Conservation (phyloP, 2,113 vertebrate species). For the Ctenomys sociabilis region DNA sequence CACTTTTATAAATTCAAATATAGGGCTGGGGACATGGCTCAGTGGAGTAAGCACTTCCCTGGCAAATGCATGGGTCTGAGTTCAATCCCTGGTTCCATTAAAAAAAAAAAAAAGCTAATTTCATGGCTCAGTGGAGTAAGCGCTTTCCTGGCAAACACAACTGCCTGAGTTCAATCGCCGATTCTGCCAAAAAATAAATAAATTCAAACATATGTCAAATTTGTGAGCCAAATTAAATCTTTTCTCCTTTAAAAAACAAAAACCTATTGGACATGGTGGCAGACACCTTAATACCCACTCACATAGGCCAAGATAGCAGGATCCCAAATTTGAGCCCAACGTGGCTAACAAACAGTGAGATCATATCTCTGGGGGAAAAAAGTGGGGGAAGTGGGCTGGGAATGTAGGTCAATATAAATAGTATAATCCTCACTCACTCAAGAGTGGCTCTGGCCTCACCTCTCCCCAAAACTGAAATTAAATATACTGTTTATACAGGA, state of each 20-base stretch:
- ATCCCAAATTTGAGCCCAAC: neutral
- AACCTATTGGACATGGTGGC: neutral
- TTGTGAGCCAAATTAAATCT: neutral
- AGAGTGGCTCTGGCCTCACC: neutral
- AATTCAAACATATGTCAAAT: too few relatives aligned
- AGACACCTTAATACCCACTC: neutral
- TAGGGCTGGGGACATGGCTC: too few relatives aligned
- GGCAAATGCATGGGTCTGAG: too few relatives aligned
- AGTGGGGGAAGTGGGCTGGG: neutral
- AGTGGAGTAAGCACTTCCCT: too few relatives aligned
- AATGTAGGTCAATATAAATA: neutral
- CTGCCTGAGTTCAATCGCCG: too few relatives aligned
- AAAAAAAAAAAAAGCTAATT: too few relatives aligned
- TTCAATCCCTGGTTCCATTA: too few relatives aligned
- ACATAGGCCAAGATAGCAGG: neutral
- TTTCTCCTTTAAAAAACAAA: neutral
- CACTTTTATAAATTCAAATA: constrained; percentile 42
- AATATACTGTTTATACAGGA: neutral
- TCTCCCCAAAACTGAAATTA: neutral
- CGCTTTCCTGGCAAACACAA: too few relatives aligned
- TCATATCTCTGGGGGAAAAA: neutral
- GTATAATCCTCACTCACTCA: neutral
- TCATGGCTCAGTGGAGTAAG: too few relatives aligned
- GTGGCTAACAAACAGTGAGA: too few relatives aligned
- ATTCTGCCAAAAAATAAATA: too few relatives aligned